Conservation (phyloP, 2,797 vertebrate genomes). For the Sphenopsis melanotis region DNA sequence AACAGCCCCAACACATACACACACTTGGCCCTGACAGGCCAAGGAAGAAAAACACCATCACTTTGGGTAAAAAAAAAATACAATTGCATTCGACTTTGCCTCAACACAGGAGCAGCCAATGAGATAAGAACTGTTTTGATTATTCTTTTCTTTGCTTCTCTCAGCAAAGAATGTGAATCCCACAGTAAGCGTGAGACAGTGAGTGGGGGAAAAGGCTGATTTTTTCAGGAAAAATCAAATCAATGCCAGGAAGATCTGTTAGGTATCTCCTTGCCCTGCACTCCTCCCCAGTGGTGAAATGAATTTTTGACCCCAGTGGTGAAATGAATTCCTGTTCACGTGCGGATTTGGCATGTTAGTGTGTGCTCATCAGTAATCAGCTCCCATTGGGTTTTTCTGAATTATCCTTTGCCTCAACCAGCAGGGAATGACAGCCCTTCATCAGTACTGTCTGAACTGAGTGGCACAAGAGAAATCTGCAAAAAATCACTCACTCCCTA, state of each 20-base stretch:
- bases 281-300: fast-evolving
- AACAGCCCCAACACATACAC: not conserved
- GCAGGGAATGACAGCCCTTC: not conserved
- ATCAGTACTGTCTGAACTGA: not conserved
- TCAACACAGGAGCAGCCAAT: not conserved
- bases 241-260: not conserved
- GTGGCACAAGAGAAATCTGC: not conserved
- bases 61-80: not conserved
- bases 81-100: not conserved
- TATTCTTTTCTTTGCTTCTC: not conserved
- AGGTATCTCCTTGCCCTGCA: not conserved
- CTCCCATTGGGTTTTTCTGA: not conserved
- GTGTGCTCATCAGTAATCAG: not conserved
- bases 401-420: not conserved
- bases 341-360: not conserved
- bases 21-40: not conserved
- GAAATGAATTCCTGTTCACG: not conserved
- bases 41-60: not conserved
- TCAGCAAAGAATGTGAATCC: not conserved
- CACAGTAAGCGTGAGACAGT: fast-evolving
- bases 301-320: not conserved
- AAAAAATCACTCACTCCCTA: not conserved
- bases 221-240: not conserved
- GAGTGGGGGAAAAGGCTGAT: not conserved
- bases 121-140: not conserved